Conservation (phyloP, 2,113 vertebrate genomes). For the Podilymbus podiceps region DNA sequence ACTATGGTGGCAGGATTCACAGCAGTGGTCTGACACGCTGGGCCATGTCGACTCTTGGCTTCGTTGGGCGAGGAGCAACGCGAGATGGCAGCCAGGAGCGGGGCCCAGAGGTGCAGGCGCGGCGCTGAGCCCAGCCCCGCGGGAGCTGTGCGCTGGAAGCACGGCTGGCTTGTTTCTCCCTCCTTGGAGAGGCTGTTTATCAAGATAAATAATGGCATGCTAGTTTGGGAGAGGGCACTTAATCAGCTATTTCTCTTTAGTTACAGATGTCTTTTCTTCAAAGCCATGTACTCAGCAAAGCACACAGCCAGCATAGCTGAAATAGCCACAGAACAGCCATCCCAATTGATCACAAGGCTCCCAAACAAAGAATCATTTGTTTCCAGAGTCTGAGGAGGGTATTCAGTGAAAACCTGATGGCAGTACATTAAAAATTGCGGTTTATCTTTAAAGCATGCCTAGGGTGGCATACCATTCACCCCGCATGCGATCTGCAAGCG, state of each 20-base stretch:
- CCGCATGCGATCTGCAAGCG: rapidly evolving
- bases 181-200: background rate
- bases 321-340: constrained; percentile 1
- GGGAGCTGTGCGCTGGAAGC: background rate
- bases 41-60: background rate
- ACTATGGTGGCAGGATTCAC: background rate
- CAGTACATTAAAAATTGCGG: constrained; percentile 18
- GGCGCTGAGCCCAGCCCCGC: background rate
- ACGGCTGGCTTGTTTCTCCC: background rate
- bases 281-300: constrained; percentile 22
- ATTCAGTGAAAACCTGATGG: background rate
- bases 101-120: background rate
- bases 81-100: background rate
- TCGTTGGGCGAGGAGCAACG: background rate
- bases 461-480: background rate
- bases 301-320: background rate
- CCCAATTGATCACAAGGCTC: background rate
- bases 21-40: rapidly evolving
- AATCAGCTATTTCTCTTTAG: constrained; percentile 35
- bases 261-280: constrained; percentile 42
- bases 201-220: constrained; percentile 31
- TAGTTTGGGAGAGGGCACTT: constrained; percentile 21
- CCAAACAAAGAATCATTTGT: constrained; percentile 19
- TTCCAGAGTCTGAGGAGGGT: background rate
- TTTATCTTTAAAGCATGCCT: constrained; percentile 1